Conservation (phyloP, 2,113 vertebrate species). For the Herpailurus yagouaroundi region DNA sequence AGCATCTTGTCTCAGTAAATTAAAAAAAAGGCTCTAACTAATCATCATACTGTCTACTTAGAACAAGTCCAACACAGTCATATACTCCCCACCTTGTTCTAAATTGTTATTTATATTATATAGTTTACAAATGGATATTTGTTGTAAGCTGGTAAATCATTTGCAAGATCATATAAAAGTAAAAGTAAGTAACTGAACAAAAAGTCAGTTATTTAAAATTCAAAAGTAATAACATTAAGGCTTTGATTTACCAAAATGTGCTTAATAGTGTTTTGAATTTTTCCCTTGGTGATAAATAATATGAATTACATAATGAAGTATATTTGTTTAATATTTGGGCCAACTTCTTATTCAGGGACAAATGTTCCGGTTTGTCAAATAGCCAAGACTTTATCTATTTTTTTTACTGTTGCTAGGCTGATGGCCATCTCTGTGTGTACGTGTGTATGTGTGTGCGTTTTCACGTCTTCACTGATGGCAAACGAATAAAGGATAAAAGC, state of each 20-base stretch:
- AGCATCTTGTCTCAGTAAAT: background rate
- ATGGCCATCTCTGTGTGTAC: background rate
- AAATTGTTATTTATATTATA: background rate
- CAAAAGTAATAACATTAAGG: background rate
- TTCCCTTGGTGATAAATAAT: conserved; percentile 8
- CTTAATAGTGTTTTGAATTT: conserved; percentile 20
- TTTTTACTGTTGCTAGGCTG: background rate
- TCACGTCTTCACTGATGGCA: background rate
- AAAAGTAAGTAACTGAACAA: background rate
- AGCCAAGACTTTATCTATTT: conserved; percentile 16
- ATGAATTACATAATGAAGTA: conserved; percentile 38
- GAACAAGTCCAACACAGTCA: background rate
- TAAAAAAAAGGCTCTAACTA: background rate
- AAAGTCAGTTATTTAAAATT: conserved; percentile 38
- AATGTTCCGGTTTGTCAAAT: background rate
- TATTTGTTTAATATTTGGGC: conserved; percentile 33
- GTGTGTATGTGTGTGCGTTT: background rate
- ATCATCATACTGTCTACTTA: background rate
- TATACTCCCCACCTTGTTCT: background rate
- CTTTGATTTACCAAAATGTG: conserved; percentile 18
- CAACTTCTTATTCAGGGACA: background rate
- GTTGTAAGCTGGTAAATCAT: background rate
- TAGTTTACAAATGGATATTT: background rate
- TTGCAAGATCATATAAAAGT: background rate
- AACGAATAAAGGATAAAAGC: background rate